Base-by-base conservation (phyloP, 1,140 invertebrate species). In the Hylyphantes graminicola region DNA sequence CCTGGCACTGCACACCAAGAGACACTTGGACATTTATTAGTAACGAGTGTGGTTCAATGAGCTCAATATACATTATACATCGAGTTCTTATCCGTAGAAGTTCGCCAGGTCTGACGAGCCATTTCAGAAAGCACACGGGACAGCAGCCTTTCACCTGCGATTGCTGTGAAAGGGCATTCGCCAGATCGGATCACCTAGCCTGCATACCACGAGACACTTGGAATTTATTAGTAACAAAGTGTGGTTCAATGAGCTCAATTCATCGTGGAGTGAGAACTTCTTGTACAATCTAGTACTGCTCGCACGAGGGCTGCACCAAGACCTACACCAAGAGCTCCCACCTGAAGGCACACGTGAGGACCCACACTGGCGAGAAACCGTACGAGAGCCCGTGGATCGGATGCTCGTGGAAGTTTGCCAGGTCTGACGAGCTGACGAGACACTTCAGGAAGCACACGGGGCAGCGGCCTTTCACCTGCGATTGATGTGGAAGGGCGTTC, bases 1-100 rank as follows among this genome's bases (percentile, higher is more conserved):
- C 91, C 92, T 99, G 87, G 97, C 97, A 15, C 91, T 99, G 72
- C 97, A 99, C 91, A 97, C 97, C 95, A 98, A 98, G 90, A 92
- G 97, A 68, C 97, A 99, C 63, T 35, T 35, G 35, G 35, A 35
- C 35, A 35, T 35, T 35, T 35, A 35, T 35, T 35, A 35, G 35
- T 35, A 35, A 35, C 35, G 5, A 35, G 5, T n/a, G n/a, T n/a
- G 35, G 5, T 5, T 35, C 35, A 35, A 35, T 35, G 35, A 35
- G 35, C 35, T 35, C 35, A 35, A 35, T n/a, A n/a, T n/a, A n/a
- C 35, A 35, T 2, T n/a, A n/a, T n/a, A n/a, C n/a, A n/a, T n/a
- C n/a, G n/a, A 35, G 5, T 35, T 35, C 1, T 35, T 35, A 35
- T 35, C 35, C 35, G 35, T 93, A 95, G 89, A 92, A 94, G 85